A percentile compares a stretch with the other conserved stretches of the same genome.
Evolutionary conservation across 2,113 vertebrate genomes (phyloP).

Genomic region (Aldabrachelys gigantea): DNA sequence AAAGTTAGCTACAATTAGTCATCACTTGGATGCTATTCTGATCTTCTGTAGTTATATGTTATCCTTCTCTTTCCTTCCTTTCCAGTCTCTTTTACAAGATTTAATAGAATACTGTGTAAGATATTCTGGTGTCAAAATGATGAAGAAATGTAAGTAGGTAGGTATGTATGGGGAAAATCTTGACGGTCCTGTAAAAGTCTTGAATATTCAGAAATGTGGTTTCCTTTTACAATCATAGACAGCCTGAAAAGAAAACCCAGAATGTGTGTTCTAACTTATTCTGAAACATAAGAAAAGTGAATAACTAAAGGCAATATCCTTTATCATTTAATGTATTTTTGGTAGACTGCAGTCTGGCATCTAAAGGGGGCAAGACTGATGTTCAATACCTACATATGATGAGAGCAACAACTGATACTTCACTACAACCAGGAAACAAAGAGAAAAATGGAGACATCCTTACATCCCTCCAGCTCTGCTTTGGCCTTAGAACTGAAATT

Average conservation of each 20-base stretch:
- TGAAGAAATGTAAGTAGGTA: not conserved
- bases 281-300: not conserved
- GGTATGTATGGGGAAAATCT: not conserved
- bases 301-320: not conserved
- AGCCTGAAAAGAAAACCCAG: fast-evolving
- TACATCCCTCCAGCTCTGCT: not conserved
- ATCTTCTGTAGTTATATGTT: not conserved
- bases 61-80: not conserved
- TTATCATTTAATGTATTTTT: not conserved
- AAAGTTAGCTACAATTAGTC: conserved; percentile 46
- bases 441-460: not conserved
- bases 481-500: fast-evolving
- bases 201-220: not conserved
- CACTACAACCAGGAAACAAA: not conserved
- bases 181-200: not conserved
- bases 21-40: conserved; percentile 22
- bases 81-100: not conserved
- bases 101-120: conserved; percentile 4
- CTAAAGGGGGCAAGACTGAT: not conserved
- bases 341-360: not conserved
- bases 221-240: not conserved
- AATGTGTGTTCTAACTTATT: not conserved
- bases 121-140: not conserved
- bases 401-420: not conserved
- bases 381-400: not conserved